Evolutionary conservation across 2,888 invertebrate genomes (phyloP).

Genomic region (Patella ulyssiponensis): DNA sequence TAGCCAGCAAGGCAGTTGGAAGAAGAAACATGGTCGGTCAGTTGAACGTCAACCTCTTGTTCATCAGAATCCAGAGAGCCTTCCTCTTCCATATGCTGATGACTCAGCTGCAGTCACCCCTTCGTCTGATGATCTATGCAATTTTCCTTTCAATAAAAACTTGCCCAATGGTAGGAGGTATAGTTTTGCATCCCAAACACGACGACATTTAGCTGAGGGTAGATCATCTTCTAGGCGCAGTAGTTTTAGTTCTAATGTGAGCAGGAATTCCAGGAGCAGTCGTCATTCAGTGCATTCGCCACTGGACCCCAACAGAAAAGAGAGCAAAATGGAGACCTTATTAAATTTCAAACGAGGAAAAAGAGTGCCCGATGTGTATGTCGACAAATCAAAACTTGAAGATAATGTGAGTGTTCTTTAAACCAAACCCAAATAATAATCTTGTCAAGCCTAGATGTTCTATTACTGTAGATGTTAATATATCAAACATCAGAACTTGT

Average conservation of each 20-base stretch:
- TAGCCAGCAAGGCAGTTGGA: constrained; percentile 80
- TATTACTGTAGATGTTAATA: too few species aligned
- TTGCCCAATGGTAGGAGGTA: constrained; percentile 82
- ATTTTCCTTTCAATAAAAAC: constrained; percentile 74
- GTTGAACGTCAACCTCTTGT: constrained; percentile 94
- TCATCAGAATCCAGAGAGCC: constrained; percentile 85
- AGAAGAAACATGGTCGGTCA: constrained; percentile 42
- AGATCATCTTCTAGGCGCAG: constrained; percentile 47
- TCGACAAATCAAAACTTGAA: constrained; percentile 69
- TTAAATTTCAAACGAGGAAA: constrained; percentile 62
- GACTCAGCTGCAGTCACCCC: constrained; percentile 98
- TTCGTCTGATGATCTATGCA: constrained; percentile 88
- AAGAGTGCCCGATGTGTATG: constrained; percentile 67
- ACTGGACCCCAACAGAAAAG: constrained; percentile 77
- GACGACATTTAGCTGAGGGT: constrained; percentile 75
- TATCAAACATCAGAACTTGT: too few species aligned
- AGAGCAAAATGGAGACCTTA: constrained; percentile 56
- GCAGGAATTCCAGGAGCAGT: constrained; percentile 52
- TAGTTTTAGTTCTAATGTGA: constrained; percentile 58
- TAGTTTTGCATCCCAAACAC: constrained; percentile 91
- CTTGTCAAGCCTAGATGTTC: too few species aligned
- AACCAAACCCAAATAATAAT: neutral
- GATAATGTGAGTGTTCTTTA: constrained; percentile 56
- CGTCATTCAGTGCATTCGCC: constrained; percentile 92
- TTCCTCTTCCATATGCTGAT: constrained; percentile 90